Evolutionary conservation across 2,888 invertebrate genomes (phyloP), one percentile per base, ranked within the genome.

Genomic region (Agrochola circellaris): DNA sequence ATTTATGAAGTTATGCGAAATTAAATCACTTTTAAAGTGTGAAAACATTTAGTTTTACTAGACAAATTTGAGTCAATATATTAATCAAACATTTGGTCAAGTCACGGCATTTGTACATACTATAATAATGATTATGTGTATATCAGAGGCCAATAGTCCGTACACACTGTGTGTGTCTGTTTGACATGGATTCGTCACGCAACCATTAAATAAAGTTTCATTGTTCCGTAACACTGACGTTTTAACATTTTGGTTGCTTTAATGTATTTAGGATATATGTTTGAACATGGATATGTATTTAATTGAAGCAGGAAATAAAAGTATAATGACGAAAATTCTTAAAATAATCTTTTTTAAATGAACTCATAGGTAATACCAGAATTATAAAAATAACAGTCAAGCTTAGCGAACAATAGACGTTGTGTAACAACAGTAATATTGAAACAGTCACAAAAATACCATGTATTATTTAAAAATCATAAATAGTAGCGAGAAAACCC

Each of bases 161-260:
- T 72, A 61, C 23, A 0, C 23, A 60, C 26, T 61, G 48, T 48
- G 11, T 48, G 11, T 34, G 45, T 61, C 45, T 84, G 60, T 77
- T 75, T 73, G 67, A 23, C 62, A 75, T 34, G 15, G 5, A 72
- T 86, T 81, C 58, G 71, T 77, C 79, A 81, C 73, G 78, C 79
- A 65, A 73, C 34, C 26, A 70, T 73, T 61, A 26, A 77, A 82
- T 38, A 71, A 72, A 65, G n/a, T 45, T 34, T 56, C 66, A 42
- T 64, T 73, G 15, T 73, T 71, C 34, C 5, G 17, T 34, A 15
- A 62, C 13, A 67, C 13, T 11, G 30, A 42, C 23, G n/a, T 73
- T 66, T n/a, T 26, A 8, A 38, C 11, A 54, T 60, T 48, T 42
- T 48, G 20, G 20, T 20, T 42, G 51, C 1, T 23, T 67, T 34